Base-by-base conservation (phyloP, 2,888 invertebrate genomes). In the Chelonus formosanus region DNA sequence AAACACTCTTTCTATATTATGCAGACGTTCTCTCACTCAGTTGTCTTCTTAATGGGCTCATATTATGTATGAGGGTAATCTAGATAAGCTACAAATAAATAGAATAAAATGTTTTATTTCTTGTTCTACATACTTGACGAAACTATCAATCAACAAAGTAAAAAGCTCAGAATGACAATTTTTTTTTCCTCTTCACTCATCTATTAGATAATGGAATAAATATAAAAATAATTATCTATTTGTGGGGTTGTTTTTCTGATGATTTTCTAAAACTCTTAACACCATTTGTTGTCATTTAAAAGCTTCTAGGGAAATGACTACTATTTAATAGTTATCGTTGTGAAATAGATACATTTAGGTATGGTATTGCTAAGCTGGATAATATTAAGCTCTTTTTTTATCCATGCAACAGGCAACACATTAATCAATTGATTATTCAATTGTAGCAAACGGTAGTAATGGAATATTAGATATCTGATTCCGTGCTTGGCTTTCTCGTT, bases 1-100 rank as follows among this genome's bases (percentile, higher is more conserved):
- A 76, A 81, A 83, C 80, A 79, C 77, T 76, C 80, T 80, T 76
- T 77, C 76, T 72, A 75, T 77, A 53, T 53, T 74, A 71, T 74
- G 76, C 71, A 65, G 73, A 71, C 68, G 61, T 65, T 68, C 65
- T 62, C 65, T 56, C 68, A 70, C 70, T 59, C 58, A 63, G 62
- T 52, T 6, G 50, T 63, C 54, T 63, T 62, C 35, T 60, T 53
- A n/a, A 5, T 40, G 2, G 61, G 5, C 61, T 56, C 47, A 40
- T 40, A 36, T 54, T 36, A 54, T 54, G 10, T 36, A 20, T 53
- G 35, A 20, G 48, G 3, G 48, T 20, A 20, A 31, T 10, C 10
- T 10, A 50, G 5, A 10, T 10, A 20, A 50, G 40, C 40, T 50
- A 20, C 31, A 50, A 45, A 45, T 10, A 47, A 47, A 47, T 10